phyloP scores from a whole-genome alignment of 2,113 vertebrate species.

The Catharus fuscescens region DNA sequence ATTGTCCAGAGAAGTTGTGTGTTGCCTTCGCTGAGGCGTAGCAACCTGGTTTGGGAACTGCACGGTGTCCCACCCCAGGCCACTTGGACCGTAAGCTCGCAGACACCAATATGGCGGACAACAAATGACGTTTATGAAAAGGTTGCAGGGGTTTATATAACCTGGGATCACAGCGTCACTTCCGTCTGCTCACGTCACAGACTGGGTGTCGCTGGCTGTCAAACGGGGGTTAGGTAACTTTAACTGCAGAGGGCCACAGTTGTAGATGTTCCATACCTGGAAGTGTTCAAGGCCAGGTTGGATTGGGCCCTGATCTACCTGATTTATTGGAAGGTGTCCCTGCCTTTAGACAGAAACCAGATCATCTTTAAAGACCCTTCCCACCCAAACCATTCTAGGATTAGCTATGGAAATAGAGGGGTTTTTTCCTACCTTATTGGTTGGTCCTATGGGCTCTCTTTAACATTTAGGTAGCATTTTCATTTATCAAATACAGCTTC shows the following conservation, averaged over 20 bases:
- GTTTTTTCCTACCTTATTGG: accelerated
- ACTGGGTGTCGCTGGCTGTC: no score
- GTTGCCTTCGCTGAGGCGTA: no score
- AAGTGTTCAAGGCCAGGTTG: not conserved
- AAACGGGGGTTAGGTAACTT: no score
- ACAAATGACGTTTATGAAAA: no score
- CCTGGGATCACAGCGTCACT: no score
- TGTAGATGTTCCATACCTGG: not conserved
- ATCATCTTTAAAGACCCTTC: not conserved
- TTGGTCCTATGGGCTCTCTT: not conserved
- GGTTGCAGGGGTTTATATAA: no score
- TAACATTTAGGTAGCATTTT: not conserved
- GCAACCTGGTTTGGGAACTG: no score
- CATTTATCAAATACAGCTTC: not conserved
- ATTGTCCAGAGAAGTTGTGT: not conserved
- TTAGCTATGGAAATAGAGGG: not conserved
- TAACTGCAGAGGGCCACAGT: no score
- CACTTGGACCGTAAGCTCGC: no score
- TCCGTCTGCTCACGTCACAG: no score
- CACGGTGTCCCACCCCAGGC: no score
- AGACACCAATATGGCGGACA: no score
- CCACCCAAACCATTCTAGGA: not conserved
- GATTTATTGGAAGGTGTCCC: not conserved
- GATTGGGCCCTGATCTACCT: not conserved
- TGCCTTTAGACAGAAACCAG: not conserved